These are phyloP conservation scores for Galerucella nymphaeae DNA, from an alignment of 2,888 invertebrate genomes.

Conservation along the genomic window DNA sequence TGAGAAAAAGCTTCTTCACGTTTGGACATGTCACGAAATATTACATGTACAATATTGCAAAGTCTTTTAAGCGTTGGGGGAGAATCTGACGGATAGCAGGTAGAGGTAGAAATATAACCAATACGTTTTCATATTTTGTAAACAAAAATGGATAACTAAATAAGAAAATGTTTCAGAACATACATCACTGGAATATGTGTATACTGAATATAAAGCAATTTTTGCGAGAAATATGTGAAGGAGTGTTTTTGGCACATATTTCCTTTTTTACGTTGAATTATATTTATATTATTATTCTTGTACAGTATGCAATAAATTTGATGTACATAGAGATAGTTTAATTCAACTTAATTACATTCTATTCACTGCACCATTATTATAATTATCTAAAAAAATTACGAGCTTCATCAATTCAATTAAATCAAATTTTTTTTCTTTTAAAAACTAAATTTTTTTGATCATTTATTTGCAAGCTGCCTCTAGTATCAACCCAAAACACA, in stretches of 20 bases:
- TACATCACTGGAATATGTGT: conserved; percentile 27
- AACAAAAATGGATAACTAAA: conserved; percentile 36
- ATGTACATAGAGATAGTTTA: not conserved
- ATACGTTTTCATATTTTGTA: conserved; percentile 44
- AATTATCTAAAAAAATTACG: too few species aligned
- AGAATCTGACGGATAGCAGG: conserved; percentile 42
- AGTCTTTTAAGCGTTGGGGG: conserved; percentile 46
- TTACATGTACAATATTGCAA: conserved; percentile 57
- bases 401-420: too few species aligned
- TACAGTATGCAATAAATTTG: too few species aligned
- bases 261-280: not conserved
- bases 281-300: not conserved
- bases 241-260: conserved; percentile 7
- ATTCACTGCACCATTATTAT: too few species aligned
- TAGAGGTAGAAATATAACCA: conserved; percentile 43
- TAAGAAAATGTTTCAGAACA: conserved; percentile 19
- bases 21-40: conserved; percentile 58
- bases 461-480: too few species aligned
- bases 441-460: too few species aligned
- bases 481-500: too few species aligned
- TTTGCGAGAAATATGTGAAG: not conserved
- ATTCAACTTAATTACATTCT: too few species aligned
- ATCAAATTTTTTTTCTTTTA: too few species aligned
- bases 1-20: conserved; percentile 56
- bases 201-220: conserved; percentile 25